phyloP scores from a whole-genome alignment of 2,113 vertebrate genomes.

The Nannobrachium achirus region DNA sequence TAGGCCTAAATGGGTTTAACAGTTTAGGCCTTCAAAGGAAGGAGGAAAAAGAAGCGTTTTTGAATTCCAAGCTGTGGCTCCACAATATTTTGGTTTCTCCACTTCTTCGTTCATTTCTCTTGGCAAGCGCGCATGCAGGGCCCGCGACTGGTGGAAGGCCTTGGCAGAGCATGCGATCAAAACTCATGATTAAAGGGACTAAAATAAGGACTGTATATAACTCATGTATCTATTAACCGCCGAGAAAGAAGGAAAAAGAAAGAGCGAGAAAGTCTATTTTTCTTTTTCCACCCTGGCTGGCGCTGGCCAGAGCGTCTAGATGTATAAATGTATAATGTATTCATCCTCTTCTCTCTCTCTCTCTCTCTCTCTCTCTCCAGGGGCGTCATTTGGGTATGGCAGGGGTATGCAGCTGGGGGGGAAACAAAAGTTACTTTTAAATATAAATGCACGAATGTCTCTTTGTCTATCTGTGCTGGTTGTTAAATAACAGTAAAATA shows the following conservation, averaged over 20 bases:
- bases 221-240: conserved; percentile 80
- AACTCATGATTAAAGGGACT: conserved; percentile 81
- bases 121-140: conserved; percentile 57
- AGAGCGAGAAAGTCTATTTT: conserved; percentile 61
- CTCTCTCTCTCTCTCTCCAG: conserved; percentile 28
- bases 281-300: conserved; percentile 49
- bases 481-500: too few species aligned
- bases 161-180: conserved; percentile 76
- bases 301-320: conserved; percentile 48
- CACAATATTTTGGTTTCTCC: conserved; percentile 77
- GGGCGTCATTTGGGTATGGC: too few species aligned
- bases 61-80: conserved; percentile 66
- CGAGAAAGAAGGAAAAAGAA: conserved; percentile 68
- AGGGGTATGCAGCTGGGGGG: too few species aligned
- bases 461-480: too few species aligned
- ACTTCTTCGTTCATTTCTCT: conserved; percentile 79
- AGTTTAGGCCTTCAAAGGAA: conserved; percentile 57
- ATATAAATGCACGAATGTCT: too few species aligned
- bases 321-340: conserved; percentile 57
- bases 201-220: conserved; percentile 81
- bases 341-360: conserved; percentile 31
- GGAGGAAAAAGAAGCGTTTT: conserved; percentile 63
- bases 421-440: too few species aligned
- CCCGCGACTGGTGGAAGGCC: conserved; percentile 70
- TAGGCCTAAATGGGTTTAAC: too few species aligned